Evolutionary conservation across 2,888 invertebrate genomes (phyloP), one percentile per base, ranked within the genome.

Genomic region (Leptinotarsa tumamoca): DNA sequence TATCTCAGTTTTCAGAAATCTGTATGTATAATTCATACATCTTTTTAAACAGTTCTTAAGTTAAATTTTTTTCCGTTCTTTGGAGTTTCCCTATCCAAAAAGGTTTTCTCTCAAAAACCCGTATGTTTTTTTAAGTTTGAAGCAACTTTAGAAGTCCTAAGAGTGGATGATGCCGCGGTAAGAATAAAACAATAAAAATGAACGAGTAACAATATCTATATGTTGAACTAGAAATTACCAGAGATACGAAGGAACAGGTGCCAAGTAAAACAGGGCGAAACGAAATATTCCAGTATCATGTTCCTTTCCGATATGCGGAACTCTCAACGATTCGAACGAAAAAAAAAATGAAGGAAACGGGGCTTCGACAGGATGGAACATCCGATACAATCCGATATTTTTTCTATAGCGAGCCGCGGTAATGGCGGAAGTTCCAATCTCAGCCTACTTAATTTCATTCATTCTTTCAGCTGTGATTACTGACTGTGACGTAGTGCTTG

Each of bases 341-440:
- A n/a, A 54, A 69, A 54, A 56, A 68, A 52, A 23, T 56, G 56
- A 49, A 69, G 69, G 69, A 69, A 69, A 49, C 43, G 69, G 69
- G 69, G 69, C 69, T 69, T 69, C 56, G 18, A 69, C 69, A 69
- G 69, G 69, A 69, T 69, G 69, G 69, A 68, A 18, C 69, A 43
- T 69, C 56, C 69, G 69, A 69, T 69, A 69, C 18, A 56, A 56
- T 33, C 33, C 69, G 56, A 69, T 54, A 69, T 69, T 56, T 69
- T 68, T 69, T 69, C 54, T 21, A 63, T 63, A 33, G 63, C 63
- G 52, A 56, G 54, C 43, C 69, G 18, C 69, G 23, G 54, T 69
- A 69, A 69, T 77, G 79, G 80, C 78, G 79, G 80, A 79, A 79
- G 78, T 71, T 79, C 74, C 73, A 80, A 78, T 79, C 79, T 78